A percentile compares a stretch with the other conserved stretches of the same genome.
These are phyloP conservation scores for Catharus minimus DNA, from an alignment of 2,113 vertebrate species.

Conservation along the genomic window DNA sequence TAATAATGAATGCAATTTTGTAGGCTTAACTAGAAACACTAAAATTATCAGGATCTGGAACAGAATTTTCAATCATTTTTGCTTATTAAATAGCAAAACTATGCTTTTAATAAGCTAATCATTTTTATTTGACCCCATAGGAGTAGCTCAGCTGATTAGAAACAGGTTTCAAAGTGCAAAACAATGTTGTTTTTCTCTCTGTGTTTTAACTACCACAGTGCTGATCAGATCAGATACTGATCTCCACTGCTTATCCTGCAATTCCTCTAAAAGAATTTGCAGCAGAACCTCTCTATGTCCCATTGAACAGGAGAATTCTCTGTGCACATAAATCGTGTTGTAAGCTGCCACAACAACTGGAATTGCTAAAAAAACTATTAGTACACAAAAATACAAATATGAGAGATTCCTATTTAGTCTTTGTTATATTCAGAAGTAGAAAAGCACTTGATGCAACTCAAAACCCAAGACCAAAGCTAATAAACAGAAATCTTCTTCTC, in stretches of 20 bases:
- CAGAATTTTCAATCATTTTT: constrained; percentile 85
- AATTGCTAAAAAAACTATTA: neutral
- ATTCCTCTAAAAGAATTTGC: constrained; percentile 3
- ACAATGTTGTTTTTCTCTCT: constrained; percentile 75
- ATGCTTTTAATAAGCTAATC: constrained; percentile 85
- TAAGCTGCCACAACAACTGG: neutral
- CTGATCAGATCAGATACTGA: constrained; percentile 65
- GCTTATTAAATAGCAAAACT: constrained; percentile 83
- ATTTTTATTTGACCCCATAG: constrained; percentile 84
- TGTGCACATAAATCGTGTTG: neutral
- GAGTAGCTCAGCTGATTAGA: constrained; percentile 80
- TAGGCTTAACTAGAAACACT: constrained; percentile 84
- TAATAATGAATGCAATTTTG: constrained; percentile 87
- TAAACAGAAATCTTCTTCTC: neutral
- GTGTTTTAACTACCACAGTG: constrained; percentile 70
- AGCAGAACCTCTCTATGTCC: neutral
- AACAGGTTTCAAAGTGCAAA: constrained; percentile 78
- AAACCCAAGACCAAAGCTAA: neutral
- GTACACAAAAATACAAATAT: neutral
- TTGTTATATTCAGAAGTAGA: neutral
- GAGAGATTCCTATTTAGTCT: neutral
- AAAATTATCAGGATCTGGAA: constrained; percentile 82
- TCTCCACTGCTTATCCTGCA: constrained; percentile 45
- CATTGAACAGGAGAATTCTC: neutral
- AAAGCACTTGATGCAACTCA: neutral